Evolutionary conservation across 2,888 invertebrate genomes (phyloP).

Genomic region (Ophion obscuratus): DNA sequence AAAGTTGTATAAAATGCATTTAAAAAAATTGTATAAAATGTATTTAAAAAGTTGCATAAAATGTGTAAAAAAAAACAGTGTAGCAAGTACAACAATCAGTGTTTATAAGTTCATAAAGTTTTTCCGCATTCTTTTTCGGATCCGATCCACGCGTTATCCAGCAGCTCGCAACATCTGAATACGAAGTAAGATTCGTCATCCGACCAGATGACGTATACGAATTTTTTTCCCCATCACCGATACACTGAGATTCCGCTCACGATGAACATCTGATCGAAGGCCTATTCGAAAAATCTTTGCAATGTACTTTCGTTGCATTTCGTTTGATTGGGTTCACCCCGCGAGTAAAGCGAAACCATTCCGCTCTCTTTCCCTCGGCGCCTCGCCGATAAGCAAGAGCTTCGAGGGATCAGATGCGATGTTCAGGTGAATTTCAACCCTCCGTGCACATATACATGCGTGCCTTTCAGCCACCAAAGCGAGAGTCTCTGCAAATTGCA

Average conservation of each 20-base stretch:
- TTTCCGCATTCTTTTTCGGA: no score
- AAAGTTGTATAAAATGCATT: no score
- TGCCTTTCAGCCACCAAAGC: conserved; percentile 30
- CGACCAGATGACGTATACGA: no score
- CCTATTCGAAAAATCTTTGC: neutral
- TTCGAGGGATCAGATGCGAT: conserved; percentile 15
- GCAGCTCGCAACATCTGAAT: no score
- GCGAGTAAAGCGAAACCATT: neutral
- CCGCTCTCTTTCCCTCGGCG: neutral
- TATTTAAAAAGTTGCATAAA: no score
- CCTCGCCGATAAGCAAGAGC: neutral
- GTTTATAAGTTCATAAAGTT: no score
- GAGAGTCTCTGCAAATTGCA: conserved; percentile 21
- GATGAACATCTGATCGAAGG: neutral
- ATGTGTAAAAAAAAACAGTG: no score
- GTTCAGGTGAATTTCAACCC: conserved; percentile 9
- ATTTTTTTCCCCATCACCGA: neutral
- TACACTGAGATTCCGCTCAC: neutral
- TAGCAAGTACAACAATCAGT: no score
- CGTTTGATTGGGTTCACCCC: neutral
- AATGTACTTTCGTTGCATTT: neutral
- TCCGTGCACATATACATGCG: conserved; percentile 18
- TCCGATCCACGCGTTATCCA: no score
- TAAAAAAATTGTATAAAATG: no score
- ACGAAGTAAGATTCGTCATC: no score